Conservation (phyloP, 2,888 invertebrate species). For the Ceramica pisi region DNA sequence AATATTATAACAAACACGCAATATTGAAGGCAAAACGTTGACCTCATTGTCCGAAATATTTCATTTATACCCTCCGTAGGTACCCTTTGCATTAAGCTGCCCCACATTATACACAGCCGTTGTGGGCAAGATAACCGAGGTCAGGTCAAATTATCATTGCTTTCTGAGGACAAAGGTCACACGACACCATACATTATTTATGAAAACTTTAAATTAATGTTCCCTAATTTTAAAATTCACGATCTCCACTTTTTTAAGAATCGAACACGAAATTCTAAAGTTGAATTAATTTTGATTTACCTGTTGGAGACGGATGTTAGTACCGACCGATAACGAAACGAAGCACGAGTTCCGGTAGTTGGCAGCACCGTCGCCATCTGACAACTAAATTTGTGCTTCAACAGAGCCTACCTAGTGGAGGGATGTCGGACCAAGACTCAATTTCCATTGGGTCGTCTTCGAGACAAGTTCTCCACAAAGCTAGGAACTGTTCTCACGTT, state of each 20-base stretch:
- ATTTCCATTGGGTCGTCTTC: too few species aligned
- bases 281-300: slow-evolving; percentile 39
- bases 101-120: slow-evolving; percentile 46
- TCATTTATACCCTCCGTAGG: slow-evolving; percentile 36
- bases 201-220: slow-evolving; percentile 35
- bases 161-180: slow-evolving; percentile 37
- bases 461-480: too few species aligned
- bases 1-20: slow-evolving; percentile 14
- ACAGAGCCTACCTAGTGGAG: too few species aligned
- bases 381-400: too few species aligned
- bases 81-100: slow-evolving; percentile 50
- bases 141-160: slow-evolving; percentile 52
- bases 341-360: too few species aligned
- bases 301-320: too few species aligned
- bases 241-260: slow-evolving; percentile 21
- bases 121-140: slow-evolving; percentile 52
- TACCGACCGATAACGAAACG: too few species aligned
- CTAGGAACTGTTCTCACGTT: too few species aligned
- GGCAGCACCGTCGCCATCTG: too few species aligned
- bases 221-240: slow-evolving; percentile 29
- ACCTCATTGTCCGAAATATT: slow-evolving; percentile 54
- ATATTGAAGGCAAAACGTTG: slow-evolving; percentile 27
- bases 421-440: too few species aligned
- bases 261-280: background rate
- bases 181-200: slow-evolving; percentile 7